Evolutionary conservation across 2,113 vertebrate genomes (phyloP).

Genomic region (Hoplias malabaricus): DNA sequence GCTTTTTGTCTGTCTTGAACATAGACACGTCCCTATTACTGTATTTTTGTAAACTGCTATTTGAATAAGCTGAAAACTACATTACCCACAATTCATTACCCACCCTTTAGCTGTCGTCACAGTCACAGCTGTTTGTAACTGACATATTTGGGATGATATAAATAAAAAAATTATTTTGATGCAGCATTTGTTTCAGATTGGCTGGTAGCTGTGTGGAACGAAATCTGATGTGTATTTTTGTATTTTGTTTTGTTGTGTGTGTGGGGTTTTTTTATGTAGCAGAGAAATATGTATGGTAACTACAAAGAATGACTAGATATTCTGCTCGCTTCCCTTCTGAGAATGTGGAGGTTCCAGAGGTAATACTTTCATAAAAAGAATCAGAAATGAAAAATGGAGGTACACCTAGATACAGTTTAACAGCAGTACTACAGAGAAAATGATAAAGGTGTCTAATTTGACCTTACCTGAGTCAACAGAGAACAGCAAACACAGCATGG

Average conservation of each 20-base stretch:
- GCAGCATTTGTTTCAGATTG: slow-evolving; percentile 10
- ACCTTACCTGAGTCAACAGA: not conserved
- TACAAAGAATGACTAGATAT: not conserved
- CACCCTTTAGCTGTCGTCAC: slow-evolving; percentile 45
- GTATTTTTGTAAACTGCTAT: slow-evolving; percentile 58
- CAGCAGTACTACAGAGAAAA: not conserved
- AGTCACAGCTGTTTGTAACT: slow-evolving; percentile 52
- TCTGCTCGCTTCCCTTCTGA: not conserved
- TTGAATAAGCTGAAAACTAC: slow-evolving; percentile 29
- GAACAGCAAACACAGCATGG: not conserved
- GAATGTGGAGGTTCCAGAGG: not conserved
- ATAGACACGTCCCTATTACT: slow-evolving; percentile 43
- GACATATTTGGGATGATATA: slow-evolving; percentile 51
- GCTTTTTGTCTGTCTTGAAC: slow-evolving; percentile 42
- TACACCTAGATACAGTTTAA: not conserved
- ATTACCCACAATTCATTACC: slow-evolving; percentile 46
- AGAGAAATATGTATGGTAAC: not conserved
- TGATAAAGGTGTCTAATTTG: slow-evolving; percentile 4
- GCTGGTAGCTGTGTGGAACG: not conserved
- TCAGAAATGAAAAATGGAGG: not conserved
- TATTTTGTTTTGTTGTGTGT: not conserved
- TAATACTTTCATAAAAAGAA: not conserved
- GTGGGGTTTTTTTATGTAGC: too few relatives aligned
- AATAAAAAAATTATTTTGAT: slow-evolving; percentile 75
- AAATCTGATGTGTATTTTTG: not conserved